Evolutionary conservation across 2,888 invertebrate genomes (phyloP).

Genomic region (Drosophila eohydei): DNA sequence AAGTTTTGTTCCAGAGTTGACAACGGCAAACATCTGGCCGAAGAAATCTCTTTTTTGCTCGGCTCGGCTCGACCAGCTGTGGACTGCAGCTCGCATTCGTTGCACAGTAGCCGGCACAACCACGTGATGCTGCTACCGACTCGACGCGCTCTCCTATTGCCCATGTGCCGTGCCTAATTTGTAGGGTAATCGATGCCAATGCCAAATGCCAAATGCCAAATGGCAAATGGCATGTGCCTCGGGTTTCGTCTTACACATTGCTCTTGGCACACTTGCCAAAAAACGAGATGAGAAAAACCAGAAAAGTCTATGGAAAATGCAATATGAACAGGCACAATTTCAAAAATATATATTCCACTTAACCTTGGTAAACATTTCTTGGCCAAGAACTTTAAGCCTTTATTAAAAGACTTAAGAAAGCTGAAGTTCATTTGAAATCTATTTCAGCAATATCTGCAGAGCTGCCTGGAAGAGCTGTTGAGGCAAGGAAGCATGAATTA

Average conservation of each 20-base stretch:
- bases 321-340: neutral
- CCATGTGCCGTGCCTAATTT: conserved; percentile 48
- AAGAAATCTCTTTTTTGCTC: neutral
- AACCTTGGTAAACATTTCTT: too few species aligned
- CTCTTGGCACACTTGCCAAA: neutral
- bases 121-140: conserved; percentile 36
- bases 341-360: neutral
- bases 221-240: conserved; percentile 65
- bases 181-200: conserved; percentile 36
- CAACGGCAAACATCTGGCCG: conserved; percentile 58
- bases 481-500: too few species aligned
- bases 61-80: conserved; percentile 31
- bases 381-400: too few species aligned
- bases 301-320: neutral
- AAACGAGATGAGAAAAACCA: neutral
- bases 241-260: conserved; percentile 36
- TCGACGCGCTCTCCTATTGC: conserved; percentile 7
- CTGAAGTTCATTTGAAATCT: too few species aligned
- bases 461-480: too few species aligned
- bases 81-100: conserved; percentile 43
- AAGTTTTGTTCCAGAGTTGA: conserved; percentile 38
- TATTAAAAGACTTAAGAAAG: too few species aligned
- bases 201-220: conserved; percentile 18
- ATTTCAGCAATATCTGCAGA: too few species aligned
- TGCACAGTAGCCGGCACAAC: conserved; percentile 60